These are phyloP conservation scores for Lasioglossum zephyrum DNA, from an alignment of 2,888 invertebrate genomes.

Conservation along the genomic window DNA sequence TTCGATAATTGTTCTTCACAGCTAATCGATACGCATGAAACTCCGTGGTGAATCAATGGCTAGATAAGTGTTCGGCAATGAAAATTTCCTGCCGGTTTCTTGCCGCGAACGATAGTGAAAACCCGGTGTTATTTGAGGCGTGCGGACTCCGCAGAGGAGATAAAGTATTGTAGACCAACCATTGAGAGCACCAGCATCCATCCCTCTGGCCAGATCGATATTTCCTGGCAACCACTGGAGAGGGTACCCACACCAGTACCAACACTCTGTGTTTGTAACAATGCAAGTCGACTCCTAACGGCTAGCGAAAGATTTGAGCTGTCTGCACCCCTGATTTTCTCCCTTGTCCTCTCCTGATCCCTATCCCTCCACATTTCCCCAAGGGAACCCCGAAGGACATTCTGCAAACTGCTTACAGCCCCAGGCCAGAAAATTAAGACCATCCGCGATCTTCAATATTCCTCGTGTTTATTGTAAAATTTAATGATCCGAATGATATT, in stretches of 20 bases:
- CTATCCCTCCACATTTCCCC: background rate
- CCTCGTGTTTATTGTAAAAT: background rate
- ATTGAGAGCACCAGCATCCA: conserved; percentile 79
- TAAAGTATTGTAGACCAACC: conserved; percentile 75
- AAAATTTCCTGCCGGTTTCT: background rate
- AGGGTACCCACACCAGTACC: conserved; percentile 77
- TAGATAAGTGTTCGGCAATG: background rate
- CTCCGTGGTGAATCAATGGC: background rate
- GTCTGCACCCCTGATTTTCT: conserved; percentile 36
- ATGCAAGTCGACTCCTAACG: conserved; percentile 78
- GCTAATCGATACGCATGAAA: background rate
- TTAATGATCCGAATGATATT: background rate
- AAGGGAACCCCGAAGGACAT: background rate
- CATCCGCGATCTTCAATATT: background rate
- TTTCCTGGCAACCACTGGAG: conserved; percentile 82
- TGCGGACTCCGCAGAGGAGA: conserved; percentile 70
- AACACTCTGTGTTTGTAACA: conserved; percentile 81
- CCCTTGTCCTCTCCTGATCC: conserved; percentile 6
- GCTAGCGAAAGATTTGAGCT: conserved; percentile 71
- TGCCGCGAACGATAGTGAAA: conserved; percentile 64
- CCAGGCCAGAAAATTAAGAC: background rate
- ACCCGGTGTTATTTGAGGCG: conserved; percentile 71
- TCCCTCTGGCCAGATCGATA: conserved; percentile 81
- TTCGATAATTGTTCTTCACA: background rate
- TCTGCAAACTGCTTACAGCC: background rate